Base-by-base conservation (phyloP, 2,888 invertebrate genomes). In the Drosophila setosimentum region DNA sequence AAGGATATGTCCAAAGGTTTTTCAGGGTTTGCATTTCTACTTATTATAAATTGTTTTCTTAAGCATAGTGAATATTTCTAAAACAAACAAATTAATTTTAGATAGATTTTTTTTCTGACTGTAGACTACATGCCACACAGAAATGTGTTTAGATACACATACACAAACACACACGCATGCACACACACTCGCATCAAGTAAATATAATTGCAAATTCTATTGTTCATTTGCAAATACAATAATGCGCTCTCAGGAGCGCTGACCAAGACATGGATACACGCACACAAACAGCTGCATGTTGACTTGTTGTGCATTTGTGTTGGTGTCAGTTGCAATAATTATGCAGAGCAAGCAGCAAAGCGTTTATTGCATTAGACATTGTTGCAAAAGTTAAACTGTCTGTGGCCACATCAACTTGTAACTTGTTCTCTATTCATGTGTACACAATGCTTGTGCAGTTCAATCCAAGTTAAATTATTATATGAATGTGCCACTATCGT, bases 371-470 rank as follows among this genome's bases (percentile, higher is more conserved):
- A 84, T 75, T 82, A 87, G 87, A 84, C 83, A 84, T 87, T 84
- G 83, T 84, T 86, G 80, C 84, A 83, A 88, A 83, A 83, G 89
- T 83, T 83, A 87, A 83, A 69, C 86, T 81, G 78, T 48, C 50
- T 87, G 78, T 89, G 87, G 84, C 74, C 81, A 88, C 83, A 83
- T 61, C 65, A 57, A 62, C 70, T 75, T 67, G 75, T 74, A 82
- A 71, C 82, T 79, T 80, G 63, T 60, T 81, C 40, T 60, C 49
- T 32, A 53, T 13, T 60, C 50, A 40, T 48, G 42, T 35, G 21
- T 33, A 27, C 27, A 55, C 8, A 27, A 33, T 57, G 62, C 48
- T 18, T 57, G 13, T 53, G 30, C 60, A 33, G 29, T 49, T 40
- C 30, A 33, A 32, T 29, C 18, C 37, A 57, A 68, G 21, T 57